Evolutionary conservation across 2,888 invertebrate species (phyloP).

Genomic region (Hartigia nigra): DNA sequence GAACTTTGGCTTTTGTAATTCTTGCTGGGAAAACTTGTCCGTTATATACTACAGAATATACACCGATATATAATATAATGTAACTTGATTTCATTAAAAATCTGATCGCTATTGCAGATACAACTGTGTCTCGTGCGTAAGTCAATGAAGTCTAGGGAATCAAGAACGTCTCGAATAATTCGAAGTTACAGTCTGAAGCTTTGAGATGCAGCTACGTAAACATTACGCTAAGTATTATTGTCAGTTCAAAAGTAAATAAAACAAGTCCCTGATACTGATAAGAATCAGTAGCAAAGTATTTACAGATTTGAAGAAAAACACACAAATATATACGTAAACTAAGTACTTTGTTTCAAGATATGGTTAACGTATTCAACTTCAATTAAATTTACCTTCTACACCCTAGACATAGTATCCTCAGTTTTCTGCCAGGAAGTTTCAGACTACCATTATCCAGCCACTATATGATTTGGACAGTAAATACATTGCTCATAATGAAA

Average conservation of each 20-base stretch:
- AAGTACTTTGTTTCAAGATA: not conserved
- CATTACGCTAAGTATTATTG: not conserved
- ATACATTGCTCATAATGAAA: not conserved
- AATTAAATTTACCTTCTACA: not conserved
- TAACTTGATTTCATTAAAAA: not conserved
- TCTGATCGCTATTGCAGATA: not conserved
- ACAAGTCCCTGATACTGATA: not conserved
- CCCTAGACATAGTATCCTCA: not conserved
- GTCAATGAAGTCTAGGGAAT: too few species aligned
- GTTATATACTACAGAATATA: not conserved
- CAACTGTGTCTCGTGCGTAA: not conserved
- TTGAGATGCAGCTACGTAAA: not conserved
- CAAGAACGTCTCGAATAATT: too few species aligned
- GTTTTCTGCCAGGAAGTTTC: not conserved
- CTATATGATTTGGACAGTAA: not conserved
- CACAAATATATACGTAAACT: not conserved
- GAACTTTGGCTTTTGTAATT: not conserved
- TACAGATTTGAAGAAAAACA: not conserved
- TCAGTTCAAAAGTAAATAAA: not conserved
- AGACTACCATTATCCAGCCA: not conserved
- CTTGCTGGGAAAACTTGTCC: not conserved
- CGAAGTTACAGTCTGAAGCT: not conserved
- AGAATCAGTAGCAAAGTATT: not conserved
- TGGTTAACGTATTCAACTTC: not conserved
- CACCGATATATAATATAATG: too few species aligned